phyloP scores from a whole-genome alignment of 2,797 vertebrate species.

The Anableps anableps region DNA sequence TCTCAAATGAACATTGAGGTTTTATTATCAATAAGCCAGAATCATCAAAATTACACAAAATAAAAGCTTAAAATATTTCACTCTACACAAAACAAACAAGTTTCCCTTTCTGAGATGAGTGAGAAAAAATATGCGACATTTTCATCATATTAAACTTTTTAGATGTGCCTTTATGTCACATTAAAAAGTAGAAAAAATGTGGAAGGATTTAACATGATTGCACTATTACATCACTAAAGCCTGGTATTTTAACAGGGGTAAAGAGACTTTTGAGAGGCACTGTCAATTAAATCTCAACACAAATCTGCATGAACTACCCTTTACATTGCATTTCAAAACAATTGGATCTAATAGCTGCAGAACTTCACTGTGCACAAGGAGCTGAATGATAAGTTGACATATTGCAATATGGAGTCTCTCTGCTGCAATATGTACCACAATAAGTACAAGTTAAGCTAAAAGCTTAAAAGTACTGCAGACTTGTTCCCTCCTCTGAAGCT shows the following conservation, averaged over 20 bases:
- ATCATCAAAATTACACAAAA: too few relatives aligned
- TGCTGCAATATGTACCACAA: constrained; percentile 17
- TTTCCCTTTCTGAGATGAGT: too few relatives aligned
- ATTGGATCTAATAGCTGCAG: background rate
- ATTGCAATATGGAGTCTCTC: constrained; percentile 16
- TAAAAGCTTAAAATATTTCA: too few relatives aligned
- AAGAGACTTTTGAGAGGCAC: background rate
- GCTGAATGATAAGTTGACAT: constrained; percentile 19
- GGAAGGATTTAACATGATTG: too few relatives aligned
- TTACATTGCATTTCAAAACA: constrained; percentile 12
- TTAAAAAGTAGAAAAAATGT: too few relatives aligned
- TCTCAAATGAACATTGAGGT: too few relatives aligned
- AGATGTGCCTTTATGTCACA: too few relatives aligned
- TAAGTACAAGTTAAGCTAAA: constrained; percentile 1
- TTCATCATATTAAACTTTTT: too few relatives aligned
- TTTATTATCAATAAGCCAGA: too few relatives aligned
- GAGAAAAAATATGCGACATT: too few relatives aligned
- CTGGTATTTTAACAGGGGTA: background rate
- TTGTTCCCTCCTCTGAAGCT: constrained; percentile 1
- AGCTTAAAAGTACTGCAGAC: constrained; percentile 7
- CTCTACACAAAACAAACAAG: too few relatives aligned
- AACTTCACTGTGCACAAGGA: constrained; percentile 2
- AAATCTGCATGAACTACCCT: background rate
- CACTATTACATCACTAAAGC: too few relatives aligned
- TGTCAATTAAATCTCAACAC: background rate